Percentiles rank a stretch among this genome's conserved stretches.
Evolutionary conservation across 2,888 invertebrate genomes (phyloP).

Genomic region (Neoaliturus tenellus): DNA sequence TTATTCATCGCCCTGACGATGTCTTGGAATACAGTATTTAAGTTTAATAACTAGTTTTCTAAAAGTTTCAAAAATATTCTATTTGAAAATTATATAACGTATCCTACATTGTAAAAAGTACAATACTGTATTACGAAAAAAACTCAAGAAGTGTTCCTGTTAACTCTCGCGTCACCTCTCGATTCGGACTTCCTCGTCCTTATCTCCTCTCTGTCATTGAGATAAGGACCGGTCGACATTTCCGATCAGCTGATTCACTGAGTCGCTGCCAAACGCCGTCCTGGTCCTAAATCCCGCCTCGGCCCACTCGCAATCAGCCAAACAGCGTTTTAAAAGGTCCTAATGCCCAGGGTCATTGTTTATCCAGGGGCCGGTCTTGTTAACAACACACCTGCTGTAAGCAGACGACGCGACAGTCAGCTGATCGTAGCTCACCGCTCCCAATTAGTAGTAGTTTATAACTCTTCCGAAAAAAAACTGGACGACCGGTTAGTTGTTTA

Average conservation of each 20-base stretch:
- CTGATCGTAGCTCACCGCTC: not conserved
- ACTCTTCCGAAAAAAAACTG: too few species aligned
- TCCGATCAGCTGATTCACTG: constrained; percentile 10
- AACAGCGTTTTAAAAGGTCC: constrained; percentile 15
- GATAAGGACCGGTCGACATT: not conserved
- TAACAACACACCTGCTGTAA: constrained; percentile 1
- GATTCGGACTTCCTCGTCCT: not conserved
- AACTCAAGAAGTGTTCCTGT: too few species aligned
- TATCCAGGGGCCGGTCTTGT: not conserved
- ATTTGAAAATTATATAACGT: too few species aligned
- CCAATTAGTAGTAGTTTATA: constrained; percentile 8
- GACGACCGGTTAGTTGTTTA: not conserved
- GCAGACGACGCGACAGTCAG: not conserved
- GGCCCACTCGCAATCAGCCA: constrained; percentile 2
- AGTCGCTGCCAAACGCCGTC: not conserved
- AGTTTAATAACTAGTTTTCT: too few species aligned
- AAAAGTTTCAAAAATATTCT: too few species aligned
- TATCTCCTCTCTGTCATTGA: not conserved
- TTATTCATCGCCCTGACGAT: too few species aligned
- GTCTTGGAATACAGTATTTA: too few species aligned
- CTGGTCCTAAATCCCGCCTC: constrained; percentile 9
- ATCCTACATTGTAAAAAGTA: too few species aligned
- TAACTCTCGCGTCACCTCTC: too few species aligned
- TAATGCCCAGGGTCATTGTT: not conserved
- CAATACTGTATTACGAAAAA: too few species aligned